Base-by-base conservation (phyloP, 2,797 vertebrate species). In the Sebastes matsubarae region DNA sequence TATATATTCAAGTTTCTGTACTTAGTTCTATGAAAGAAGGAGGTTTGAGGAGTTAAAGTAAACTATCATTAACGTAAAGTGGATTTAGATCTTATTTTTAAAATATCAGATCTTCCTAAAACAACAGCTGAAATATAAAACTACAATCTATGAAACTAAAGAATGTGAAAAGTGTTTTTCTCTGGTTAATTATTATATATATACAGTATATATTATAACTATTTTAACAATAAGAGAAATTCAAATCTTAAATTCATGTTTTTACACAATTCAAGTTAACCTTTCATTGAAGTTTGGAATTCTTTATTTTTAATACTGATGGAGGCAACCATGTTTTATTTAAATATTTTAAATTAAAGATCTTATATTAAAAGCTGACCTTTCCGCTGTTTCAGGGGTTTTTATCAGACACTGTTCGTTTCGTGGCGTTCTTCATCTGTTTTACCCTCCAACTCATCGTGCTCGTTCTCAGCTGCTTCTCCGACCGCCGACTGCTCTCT, bases 381-480 rank as follows among this genome's bases (percentile, higher is more conserved):
- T 16, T 65, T 50, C 29, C 59, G 67, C 66, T 72, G 68, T 77
- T 24, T 0, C 87, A 98, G 97, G 95, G 86, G 18, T 96, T 96
- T 66, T 85, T 83, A 18, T 81, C 87, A 0, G 94, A 96, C 1
- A 63, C 25, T 1, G 84, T 96, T 79, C 85, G 24, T 25, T 94
- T 94, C 0, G 4, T 95, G 50, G 84, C 89, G 1, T 92, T 96
- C 68, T 97, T 95, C 75, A 42, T 95, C 77, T 95, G 94, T 76
- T 92, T 94, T 71, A 86, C 57, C 18, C 89, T 98, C 30, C 95
- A 96, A 68, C 65, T 94, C 55, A 87, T 83, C 1, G 91, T 97
- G 64, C 89, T 97, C 1, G 64, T 96, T 60, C 88, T 97, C 55
- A 96, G 95, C 89, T 97, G 96, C 87, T 93, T 97, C 18, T 93